These are phyloP conservation scores for Caenorhabditis sp. DNA, from an alignment of 2,888 invertebrate genomes.

Conservation along the genomic window DNA sequence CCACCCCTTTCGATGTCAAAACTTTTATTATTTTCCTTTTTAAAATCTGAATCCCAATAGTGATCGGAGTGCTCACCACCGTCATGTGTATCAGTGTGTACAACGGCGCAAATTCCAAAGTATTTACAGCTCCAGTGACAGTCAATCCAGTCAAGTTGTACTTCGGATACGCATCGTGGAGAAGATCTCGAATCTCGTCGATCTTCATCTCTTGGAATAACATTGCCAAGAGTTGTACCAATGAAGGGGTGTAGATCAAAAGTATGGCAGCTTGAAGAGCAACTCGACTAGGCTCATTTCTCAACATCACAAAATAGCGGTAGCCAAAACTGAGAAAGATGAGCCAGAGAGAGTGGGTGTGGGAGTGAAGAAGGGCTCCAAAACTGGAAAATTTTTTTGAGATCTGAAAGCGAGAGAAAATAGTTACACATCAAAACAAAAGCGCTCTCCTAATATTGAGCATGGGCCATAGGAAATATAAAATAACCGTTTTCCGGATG, in stretches of 20 bases:
- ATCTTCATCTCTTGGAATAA: background rate
- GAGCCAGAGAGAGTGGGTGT: conserved; percentile 39
- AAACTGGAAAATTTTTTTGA: conserved; percentile 28
- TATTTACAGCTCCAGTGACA: conserved; percentile 17
- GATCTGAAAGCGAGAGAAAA: background rate
- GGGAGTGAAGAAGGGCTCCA: conserved; percentile 37
- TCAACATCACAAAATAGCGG: conserved; percentile 24
- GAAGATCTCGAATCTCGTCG: background rate
- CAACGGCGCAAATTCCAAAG: conserved; percentile 16
- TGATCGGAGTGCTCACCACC: conserved; percentile 33
- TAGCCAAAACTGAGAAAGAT: conserved; percentile 30
- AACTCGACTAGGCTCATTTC: background rate
- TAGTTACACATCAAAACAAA: conserved; percentile 28
- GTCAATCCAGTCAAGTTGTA: conserved; percentile 27
- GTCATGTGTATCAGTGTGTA: conserved; percentile 39
- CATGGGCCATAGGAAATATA: conserved; percentile 32
- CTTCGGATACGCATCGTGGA: conserved; percentile 10
- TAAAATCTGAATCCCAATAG: conserved; percentile 27
- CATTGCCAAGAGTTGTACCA: conserved; percentile 23
- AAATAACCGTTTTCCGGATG: background rate
- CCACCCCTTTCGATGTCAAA: conserved; percentile 5
- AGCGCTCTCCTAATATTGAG: background rate
- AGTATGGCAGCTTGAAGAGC: conserved; percentile 4
- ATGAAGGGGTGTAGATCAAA: conserved; percentile 36
- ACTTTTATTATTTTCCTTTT: conserved; percentile 19